phyloP scores from a whole-genome alignment of 23 tunicate species.

The Aplidium turbinatum region DNA sequence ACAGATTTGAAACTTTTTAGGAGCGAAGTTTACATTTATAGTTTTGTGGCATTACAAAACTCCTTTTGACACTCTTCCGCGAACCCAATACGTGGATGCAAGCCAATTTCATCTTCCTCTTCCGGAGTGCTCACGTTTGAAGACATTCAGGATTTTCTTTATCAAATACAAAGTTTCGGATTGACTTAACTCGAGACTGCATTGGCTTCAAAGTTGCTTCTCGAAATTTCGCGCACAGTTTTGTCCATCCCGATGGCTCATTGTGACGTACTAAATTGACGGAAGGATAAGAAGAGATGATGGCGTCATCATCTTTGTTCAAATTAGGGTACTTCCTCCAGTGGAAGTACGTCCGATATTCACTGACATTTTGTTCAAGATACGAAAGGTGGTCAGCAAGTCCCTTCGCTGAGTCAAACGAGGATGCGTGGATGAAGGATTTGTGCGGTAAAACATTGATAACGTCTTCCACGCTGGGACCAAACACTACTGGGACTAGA shows the following conservation, averaged over 20 bases:
- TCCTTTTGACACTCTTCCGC: no score
- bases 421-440: conserved; percentile 11
- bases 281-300: not conserved
- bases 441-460: conserved; percentile 10
- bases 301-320: not conserved
- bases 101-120: not conserved
- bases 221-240: conserved; percentile 7
- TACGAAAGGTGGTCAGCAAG: not conserved
- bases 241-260: conserved; percentile 1
- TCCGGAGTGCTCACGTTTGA: not conserved
- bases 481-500: conserved; percentile 19
- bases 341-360: conserved; percentile 9
- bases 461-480: conserved; percentile 20
- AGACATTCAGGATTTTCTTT: conserved; percentile 12
- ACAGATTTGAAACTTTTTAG: no score
- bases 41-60: no score
- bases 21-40: no score
- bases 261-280: not conserved
- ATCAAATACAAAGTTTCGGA: conserved; percentile 3
- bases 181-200: not conserved
- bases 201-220: not conserved
- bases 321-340: not conserved
- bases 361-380: conserved; percentile 4
- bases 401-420: not conserved
- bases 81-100: no score